Conservation (phyloP, 2,888 invertebrate genomes). For the Leucania comma region DNA sequence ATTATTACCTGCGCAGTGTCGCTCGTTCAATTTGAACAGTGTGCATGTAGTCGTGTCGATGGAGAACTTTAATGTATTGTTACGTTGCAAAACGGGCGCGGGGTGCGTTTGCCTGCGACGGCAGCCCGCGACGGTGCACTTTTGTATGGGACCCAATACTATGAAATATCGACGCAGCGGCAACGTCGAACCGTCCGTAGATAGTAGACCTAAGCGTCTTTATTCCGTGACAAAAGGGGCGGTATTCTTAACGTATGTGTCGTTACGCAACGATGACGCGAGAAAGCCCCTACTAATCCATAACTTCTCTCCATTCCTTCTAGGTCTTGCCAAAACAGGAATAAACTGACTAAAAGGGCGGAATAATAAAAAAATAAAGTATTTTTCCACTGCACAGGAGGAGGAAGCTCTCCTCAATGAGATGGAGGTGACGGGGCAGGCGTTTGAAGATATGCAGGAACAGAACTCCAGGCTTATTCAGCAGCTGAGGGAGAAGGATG, state of each 20-base stretch:
- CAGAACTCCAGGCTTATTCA: slow-evolving; percentile 98
- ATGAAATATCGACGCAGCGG: no score
- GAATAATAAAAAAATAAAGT: slow-evolving; percentile 50
- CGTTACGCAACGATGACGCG: slow-evolving; percentile 23
- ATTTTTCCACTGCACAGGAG: slow-evolving; percentile 90
- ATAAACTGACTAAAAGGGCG: slow-evolving; percentile 42
- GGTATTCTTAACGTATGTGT: background rate
- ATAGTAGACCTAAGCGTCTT: background rate
- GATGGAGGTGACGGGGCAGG: slow-evolving; percentile 99
- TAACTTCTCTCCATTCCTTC: slow-evolving; percentile 19
- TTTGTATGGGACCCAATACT: no score
- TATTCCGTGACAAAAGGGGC: background rate
- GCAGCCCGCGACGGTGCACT: no score
- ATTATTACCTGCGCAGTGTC: no score
- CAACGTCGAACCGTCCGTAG: no score
- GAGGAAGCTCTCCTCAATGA: slow-evolving; percentile 99
- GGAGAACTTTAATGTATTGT: no score
- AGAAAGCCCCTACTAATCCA: slow-evolving; percentile 21
- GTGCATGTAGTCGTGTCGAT: no score
- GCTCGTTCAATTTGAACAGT: no score
- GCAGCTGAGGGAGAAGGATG: slow-evolving; percentile 98
- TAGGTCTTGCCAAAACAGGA: slow-evolving; percentile 51
- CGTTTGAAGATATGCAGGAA: slow-evolving; percentile 99
- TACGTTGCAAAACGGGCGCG: no score
- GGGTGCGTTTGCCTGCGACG: no score